Evolutionary conservation across 1,140 invertebrate genomes (phyloP).

Genomic region (Drosophila pseudoobscura): DNA sequence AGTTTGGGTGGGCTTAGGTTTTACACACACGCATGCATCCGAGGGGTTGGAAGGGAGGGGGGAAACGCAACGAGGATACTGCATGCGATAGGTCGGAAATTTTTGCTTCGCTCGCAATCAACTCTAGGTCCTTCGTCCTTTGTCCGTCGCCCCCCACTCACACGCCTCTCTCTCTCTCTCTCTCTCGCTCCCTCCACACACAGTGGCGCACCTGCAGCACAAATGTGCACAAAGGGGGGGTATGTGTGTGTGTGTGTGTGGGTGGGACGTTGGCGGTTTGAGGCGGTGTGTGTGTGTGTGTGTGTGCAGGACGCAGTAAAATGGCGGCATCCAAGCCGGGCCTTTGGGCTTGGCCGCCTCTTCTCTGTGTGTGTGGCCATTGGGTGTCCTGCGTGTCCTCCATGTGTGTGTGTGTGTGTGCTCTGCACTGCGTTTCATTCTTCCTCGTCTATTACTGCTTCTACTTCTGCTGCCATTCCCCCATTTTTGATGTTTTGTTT

Average conservation of each 20-base stretch:
- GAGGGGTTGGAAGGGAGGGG: conserved; percentile 1
- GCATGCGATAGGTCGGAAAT: conserved; percentile 81
- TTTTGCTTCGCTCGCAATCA: conserved; percentile 66
- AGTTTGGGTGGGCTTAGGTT: conserved; percentile 12
- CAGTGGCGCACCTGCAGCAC: conserved; percentile 67
- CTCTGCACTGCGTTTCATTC: conserved; percentile 29
- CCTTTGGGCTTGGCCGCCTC: conserved; percentile 54
- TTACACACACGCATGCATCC: conserved; percentile 28
- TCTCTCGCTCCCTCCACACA: neutral
- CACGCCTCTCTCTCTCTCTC: neutral
- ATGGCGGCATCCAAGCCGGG: conserved; percentile 65
- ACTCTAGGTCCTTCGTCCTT: conserved; percentile 47
- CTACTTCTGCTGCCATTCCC: too few relatives aligned
- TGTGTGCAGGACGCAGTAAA: conserved; percentile 67
- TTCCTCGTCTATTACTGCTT: neutral
- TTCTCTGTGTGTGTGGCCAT: conserved; percentile 5
- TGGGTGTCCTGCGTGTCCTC: too few relatives aligned
- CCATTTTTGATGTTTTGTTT: conserved; percentile 2
- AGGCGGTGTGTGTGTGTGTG: conserved; percentile 16
- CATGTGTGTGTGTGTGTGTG: conserved; percentile 45
- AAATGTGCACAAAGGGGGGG: conserved; percentile 55
- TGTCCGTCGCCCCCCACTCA: conserved; percentile 8
- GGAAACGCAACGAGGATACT: conserved; percentile 75
- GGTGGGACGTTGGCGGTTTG: conserved; percentile 8
- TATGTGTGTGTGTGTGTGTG: conserved; percentile 36